phyloP scores from a whole-genome alignment of 2,888 invertebrate species.

The Mactromeris polynyma region DNA sequence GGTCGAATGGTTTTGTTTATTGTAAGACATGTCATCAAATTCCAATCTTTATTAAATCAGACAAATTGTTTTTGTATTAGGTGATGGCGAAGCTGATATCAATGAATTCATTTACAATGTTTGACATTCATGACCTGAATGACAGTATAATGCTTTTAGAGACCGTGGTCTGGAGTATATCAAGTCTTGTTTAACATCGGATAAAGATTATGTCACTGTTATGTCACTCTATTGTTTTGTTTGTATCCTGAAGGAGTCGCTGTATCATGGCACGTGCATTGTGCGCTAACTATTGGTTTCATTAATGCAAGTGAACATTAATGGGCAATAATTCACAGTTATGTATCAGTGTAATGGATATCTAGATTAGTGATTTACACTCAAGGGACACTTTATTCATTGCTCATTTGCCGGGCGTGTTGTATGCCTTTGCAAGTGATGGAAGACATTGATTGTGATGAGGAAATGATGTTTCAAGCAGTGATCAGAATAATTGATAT shows the following conservation, averaged over 20 bases:
- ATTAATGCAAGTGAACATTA: background rate
- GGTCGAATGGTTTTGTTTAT: background rate
- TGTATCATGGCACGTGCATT: background rate
- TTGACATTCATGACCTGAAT: constrained; percentile 17
- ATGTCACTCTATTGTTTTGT: too few relatives aligned
- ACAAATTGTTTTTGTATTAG: constrained; percentile 15
- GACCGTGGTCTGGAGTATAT: background rate
- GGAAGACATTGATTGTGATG: too few relatives aligned
- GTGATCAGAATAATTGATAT: too few relatives aligned
- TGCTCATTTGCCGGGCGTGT: background rate
- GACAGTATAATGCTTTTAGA: constrained; percentile 25
- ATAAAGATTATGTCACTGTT: too few relatives aligned
- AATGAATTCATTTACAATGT: constrained; percentile 10
- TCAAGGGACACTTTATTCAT: background rate
- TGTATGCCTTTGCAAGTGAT: background rate
- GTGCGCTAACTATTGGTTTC: background rate
- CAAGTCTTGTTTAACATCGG: background rate
- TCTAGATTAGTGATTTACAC: background rate
- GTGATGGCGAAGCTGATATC: constrained; percentile 3
- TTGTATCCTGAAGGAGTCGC: too few relatives aligned
- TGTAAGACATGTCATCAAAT: background rate
- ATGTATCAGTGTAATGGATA: background rate
- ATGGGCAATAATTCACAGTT: background rate
- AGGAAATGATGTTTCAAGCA: too few relatives aligned
- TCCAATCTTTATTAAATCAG: background rate